Conservation (phyloP, 2,113 vertebrate genomes). For the Chroicocephalus ridibundus region DNA sequence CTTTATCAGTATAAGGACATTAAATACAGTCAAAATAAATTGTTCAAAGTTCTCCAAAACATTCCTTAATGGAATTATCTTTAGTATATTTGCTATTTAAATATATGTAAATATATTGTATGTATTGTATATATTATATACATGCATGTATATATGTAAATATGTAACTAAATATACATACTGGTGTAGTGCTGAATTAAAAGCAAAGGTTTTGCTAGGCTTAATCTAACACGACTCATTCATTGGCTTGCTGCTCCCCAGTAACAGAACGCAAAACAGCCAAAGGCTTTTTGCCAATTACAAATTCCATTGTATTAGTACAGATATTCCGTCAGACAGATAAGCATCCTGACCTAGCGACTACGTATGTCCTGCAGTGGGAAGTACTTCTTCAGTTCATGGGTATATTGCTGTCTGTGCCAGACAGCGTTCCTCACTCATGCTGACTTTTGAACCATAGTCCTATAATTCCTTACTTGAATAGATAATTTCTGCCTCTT, state of each 20-base stretch:
- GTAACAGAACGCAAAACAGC: not conserved
- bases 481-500: not conserved
- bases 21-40: not conserved
- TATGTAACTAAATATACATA: not conserved
- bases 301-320: not conserved
- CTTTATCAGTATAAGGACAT: not conserved
- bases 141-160: not conserved
- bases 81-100: not conserved
- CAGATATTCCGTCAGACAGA: not conserved
- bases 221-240: not conserved
- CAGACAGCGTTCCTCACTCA: not conserved
- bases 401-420: not conserved
- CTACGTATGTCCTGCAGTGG: not conserved
- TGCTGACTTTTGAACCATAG: not conserved
- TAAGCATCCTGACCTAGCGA: not conserved
- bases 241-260: not conserved
- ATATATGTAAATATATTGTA: not conserved
- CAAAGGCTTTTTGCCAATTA: not conserved
- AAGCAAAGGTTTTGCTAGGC: not conserved
- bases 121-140: not conserved
- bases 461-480: not conserved
- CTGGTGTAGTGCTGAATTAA: not conserved
- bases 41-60: not conserved
- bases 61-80: not conserved
- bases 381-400: not conserved